These are phyloP conservation scores for Halesus radiatus DNA, from an alignment of 1,140 invertebrate genomes.

Conservation along the genomic window DNA sequence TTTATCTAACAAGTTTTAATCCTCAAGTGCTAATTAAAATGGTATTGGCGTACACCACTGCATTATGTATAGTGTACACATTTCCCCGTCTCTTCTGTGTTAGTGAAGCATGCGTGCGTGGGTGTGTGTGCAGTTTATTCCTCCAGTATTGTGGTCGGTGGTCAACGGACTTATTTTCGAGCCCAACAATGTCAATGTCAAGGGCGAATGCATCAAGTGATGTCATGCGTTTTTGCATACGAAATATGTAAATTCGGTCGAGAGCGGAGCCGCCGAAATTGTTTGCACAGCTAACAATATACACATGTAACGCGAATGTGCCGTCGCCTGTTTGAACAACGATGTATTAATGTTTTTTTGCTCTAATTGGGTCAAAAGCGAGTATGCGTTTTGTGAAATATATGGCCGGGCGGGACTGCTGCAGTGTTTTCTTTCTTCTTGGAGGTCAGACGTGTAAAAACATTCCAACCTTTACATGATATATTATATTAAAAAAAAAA, in stretches of 20 bases:
- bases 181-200: conserved; percentile 45
- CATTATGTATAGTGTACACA: too few relatives aligned
- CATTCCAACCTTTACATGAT: too few relatives aligned
- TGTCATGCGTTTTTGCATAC: conserved; percentile 40
- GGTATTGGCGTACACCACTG: too few relatives aligned
- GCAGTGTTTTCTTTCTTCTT: too few relatives aligned
- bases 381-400: not conserved
- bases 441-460: too few relatives aligned
- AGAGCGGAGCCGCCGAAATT: not conserved
- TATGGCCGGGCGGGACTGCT: too few relatives aligned
- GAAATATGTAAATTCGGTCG: conserved; percentile 19
- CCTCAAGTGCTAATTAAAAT: too few relatives aligned
- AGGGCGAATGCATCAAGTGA: conserved; percentile 47
- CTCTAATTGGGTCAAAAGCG: conserved; percentile 25
- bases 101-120: too few relatives aligned
- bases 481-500: too few relatives aligned
- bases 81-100: too few relatives aligned
- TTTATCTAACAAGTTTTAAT: too few relatives aligned
- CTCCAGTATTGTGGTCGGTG: conserved; percentile 4
- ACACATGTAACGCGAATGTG: not conserved
- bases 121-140: too few relatives aligned
- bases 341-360: not conserved
- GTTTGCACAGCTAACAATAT: conserved; percentile 6
- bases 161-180: conserved; percentile 45
- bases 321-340: not conserved